Percentiles rank a stretch among this genome's conserved stretches.
phyloP scores from a whole-genome alignment of 2,888 invertebrate genomes.

The Embidobia sp. region DNA sequence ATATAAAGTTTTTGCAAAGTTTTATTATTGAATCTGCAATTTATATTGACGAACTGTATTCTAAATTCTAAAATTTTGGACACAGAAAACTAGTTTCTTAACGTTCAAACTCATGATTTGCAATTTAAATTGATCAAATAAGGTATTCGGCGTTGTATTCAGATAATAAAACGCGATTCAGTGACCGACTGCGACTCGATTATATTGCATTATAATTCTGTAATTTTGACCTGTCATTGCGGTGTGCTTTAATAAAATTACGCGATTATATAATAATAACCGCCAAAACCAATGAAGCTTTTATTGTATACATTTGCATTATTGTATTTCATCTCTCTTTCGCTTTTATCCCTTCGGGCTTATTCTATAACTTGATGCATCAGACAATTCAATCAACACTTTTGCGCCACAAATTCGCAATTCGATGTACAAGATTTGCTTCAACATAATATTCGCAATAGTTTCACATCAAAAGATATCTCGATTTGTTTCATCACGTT shows the following conservation, averaged over 20 bases:
- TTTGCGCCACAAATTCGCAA: conserved; percentile 32
- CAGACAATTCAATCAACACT: conserved; percentile 60
- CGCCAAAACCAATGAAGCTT: conserved; percentile 61
- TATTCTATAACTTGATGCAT: conserved; percentile 41
- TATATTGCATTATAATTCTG: conserved; percentile 70
- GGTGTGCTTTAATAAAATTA: conserved; percentile 70
- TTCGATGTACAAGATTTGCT: conserved; percentile 1
- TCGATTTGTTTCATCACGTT: too few species aligned
- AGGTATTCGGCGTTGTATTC: too few species aligned
- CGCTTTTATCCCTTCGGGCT: conserved; percentile 32
- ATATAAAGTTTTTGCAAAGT: too few species aligned
- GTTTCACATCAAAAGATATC: too few species aligned
- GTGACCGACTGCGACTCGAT: conserved; percentile 41
- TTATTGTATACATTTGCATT: conserved; percentile 46
- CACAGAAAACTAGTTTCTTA: too few species aligned
- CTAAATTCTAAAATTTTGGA: too few species aligned
- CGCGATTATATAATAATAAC: conserved; percentile 71
- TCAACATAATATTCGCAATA: too few species aligned
- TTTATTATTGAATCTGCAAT: too few species aligned
- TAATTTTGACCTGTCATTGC: conserved; percentile 68
- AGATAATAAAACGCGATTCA: conserved; percentile 48
- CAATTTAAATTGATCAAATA: too few species aligned
- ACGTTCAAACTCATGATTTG: too few species aligned
- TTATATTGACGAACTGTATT: too few species aligned
- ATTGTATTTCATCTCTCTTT: conserved; percentile 29